Evolutionary conservation across 2,888 invertebrate genomes (phyloP).

Genomic region (Macrosiphum euphorbiae): DNA sequence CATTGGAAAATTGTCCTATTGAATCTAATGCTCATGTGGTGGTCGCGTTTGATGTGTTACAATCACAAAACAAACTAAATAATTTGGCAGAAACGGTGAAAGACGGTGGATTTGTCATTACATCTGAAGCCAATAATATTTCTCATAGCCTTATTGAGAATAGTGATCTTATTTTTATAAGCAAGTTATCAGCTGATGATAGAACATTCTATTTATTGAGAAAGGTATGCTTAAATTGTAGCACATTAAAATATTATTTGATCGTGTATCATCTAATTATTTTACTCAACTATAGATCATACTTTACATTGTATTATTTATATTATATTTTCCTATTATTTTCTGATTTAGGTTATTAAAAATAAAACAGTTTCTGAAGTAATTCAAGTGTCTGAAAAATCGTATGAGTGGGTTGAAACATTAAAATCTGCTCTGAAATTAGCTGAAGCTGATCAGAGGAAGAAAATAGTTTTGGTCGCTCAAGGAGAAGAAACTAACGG

Average conservation of each 20-base stretch:
- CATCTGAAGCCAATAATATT: conserved; percentile 76
- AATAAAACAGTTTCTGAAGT: conserved; percentile 70
- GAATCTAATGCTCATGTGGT: conserved; percentile 79
- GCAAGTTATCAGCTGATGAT: conserved; percentile 77
- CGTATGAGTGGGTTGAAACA: conserved; percentile 78
- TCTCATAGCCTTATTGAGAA: conserved; percentile 67
- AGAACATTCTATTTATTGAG: conserved; percentile 80
- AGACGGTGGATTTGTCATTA: conserved; percentile 77
- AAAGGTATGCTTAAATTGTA: conserved; percentile 69
- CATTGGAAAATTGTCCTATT: conserved; percentile 74
- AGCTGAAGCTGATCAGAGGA: conserved; percentile 74
- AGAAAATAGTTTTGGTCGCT: conserved; percentile 73
- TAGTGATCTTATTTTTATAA: conserved; percentile 74
- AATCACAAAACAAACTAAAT: conserved; percentile 73
- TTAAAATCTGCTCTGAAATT: conserved; percentile 83
- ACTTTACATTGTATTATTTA: neutral
- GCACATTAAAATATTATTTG: neutral
- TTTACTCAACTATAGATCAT: neutral
- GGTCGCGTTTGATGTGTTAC: conserved; percentile 77
- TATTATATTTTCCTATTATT: neutral
- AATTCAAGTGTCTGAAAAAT: conserved; percentile 74
- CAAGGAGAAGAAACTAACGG: conserved; percentile 76
- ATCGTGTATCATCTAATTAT: neutral
- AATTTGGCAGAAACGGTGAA: conserved; percentile 78
- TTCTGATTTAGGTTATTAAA: neutral